Conservation (phyloP, 1,140 invertebrate species). For the Tribolium castaneum region DNA sequence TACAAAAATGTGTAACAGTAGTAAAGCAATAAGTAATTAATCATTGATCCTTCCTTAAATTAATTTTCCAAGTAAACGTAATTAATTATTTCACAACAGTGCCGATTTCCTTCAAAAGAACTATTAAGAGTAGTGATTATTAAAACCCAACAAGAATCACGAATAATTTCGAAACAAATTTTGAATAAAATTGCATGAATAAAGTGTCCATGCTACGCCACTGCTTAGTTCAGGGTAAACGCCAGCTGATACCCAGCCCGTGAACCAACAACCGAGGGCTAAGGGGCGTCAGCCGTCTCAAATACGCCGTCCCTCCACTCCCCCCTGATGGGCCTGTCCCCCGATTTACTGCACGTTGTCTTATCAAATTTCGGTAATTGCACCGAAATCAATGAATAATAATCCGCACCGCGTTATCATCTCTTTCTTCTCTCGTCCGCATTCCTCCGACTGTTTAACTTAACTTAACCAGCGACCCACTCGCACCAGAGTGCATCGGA, state of each 20-base stretch:
- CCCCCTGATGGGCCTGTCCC: constrained; percentile 40
- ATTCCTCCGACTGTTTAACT: neutral
- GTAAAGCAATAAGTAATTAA: too few species aligned
- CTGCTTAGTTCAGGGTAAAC: constrained; percentile 23
- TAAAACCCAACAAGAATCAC: too few species aligned
- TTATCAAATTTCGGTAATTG: neutral
- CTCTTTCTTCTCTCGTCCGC: neutral
- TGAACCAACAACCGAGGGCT: constrained; percentile 46
- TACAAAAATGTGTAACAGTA: too few species aligned
- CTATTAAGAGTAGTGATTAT: too few species aligned
- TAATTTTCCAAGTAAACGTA: too few species aligned
- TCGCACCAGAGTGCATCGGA: neutral
- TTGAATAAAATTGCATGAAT: too few species aligned
- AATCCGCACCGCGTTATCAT: too few species aligned
- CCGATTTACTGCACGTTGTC: neutral
- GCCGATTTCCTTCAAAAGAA: too few species aligned
- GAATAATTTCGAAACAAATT: too few species aligned
- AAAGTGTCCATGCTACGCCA: neutral
- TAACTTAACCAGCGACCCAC: neutral
- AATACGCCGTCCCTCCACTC: constrained; percentile 56
- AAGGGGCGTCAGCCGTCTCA: constrained; percentile 58
- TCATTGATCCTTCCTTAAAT: too few species aligned
- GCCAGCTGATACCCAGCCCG: constrained; percentile 40
- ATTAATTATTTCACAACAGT: too few species aligned
- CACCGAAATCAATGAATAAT: neutral